Percentiles rank a stretch among this genome's conserved stretches.
Evolutionary conservation across 2,113 vertebrate species (phyloP).

Genomic region (Trematomus loennbergii): DNA sequence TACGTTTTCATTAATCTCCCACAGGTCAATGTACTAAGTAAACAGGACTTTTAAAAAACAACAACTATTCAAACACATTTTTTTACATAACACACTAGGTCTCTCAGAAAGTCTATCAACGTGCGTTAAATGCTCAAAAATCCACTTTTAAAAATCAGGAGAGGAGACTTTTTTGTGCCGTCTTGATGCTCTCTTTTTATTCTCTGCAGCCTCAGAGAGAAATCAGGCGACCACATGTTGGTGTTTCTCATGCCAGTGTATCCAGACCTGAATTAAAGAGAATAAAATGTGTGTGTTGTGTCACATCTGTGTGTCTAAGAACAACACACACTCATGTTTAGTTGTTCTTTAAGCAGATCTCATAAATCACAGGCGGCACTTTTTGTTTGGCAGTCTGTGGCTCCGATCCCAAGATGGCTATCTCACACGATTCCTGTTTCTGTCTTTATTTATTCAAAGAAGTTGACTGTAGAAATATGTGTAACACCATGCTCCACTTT

Average conservation of each 20-base stretch:
- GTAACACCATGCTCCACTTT: no score
- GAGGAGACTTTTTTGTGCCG: neutral
- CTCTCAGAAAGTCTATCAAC: neutral
- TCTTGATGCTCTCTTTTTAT: neutral
- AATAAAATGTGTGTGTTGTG: constrained; percentile 25
- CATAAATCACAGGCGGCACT: neutral
- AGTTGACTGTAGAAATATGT: no score
- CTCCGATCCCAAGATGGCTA: neutral
- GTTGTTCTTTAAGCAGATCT: neutral
- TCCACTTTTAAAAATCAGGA: constrained; percentile 4
- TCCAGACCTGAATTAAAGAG: no score
- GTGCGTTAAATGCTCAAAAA: constrained; percentile 3
- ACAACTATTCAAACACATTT: no score
- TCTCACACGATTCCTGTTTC: neutral
- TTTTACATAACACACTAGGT: no score
- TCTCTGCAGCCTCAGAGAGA: neutral
- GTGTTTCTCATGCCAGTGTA: constrained; percentile 7
- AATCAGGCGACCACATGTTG: constrained; percentile 37
- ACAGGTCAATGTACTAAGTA: no score
- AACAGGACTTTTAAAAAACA: no score
- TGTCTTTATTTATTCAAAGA: neutral
- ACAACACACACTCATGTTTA: neutral
- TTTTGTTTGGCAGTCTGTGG: neutral
- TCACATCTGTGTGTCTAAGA: constrained; percentile 30
- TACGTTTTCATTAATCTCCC: no score